Conservation (phyloP, 2,113 vertebrate genomes). For the Sorex araneus region DNA sequence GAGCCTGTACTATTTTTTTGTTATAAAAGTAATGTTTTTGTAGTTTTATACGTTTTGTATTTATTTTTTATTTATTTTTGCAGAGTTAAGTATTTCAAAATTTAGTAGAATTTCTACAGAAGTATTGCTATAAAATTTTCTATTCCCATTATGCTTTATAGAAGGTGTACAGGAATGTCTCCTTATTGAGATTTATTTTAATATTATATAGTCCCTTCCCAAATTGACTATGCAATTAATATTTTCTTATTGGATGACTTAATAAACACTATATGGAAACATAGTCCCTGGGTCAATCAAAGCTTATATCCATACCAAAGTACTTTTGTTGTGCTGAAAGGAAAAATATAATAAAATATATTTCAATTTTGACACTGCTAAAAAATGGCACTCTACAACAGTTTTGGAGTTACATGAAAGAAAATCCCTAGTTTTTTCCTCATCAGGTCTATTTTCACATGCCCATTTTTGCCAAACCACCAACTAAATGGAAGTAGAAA, state of each 20-base stretch:
- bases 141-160: not conserved
- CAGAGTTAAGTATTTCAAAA: not conserved
- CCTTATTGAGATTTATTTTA: constrained; percentile 67
- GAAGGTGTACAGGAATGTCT: not conserved
- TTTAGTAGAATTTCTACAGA: constrained; percentile 45
- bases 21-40: not conserved
- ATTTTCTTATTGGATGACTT: constrained; percentile 45
- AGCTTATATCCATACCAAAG: constrained; percentile 48
- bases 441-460: not conserved
- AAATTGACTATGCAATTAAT: not conserved
- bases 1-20: not conserved
- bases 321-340: not conserved
- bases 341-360: not conserved
- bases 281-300: not conserved
- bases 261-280: constrained; percentile 34
- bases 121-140: not conserved
- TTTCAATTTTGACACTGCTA: too few species aligned
- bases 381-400: too few species aligned
- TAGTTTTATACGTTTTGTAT: not conserved
- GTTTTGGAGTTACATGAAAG: not conserved
- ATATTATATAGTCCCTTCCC: constrained; percentile 71
- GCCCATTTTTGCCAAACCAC: not conserved
- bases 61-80: not conserved
- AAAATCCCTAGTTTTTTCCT: not conserved
- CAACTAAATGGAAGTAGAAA: not conserved